Evolutionary conservation across 2,797 vertebrate species (phyloP).

Genomic region (Miichthys miiuy): DNA sequence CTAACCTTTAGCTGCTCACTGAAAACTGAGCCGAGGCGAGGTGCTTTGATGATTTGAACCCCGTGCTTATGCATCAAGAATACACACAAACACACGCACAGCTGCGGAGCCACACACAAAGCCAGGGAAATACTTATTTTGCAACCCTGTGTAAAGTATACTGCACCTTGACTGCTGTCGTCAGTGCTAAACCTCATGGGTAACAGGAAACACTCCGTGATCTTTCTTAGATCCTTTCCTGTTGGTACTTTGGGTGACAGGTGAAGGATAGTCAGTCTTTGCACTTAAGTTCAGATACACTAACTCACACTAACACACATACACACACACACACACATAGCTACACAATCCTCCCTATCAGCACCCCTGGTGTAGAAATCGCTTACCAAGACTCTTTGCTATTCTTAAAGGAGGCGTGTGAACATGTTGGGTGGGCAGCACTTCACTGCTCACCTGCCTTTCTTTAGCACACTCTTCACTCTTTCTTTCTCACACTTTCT

Average conservation of each 20-base stretch:
- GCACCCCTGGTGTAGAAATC: constrained; percentile 59
- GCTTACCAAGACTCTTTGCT: constrained; percentile 74
- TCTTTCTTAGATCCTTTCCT: constrained; percentile 69
- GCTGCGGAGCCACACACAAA: constrained; percentile 48
- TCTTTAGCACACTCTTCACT: constrained; percentile 70
- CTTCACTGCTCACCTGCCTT: constrained; percentile 82
- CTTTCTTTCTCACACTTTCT: constrained; percentile 71
- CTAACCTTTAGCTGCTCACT: constrained; percentile 82
- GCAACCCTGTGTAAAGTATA: constrained; percentile 67
- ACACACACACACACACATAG: constrained; percentile 36
- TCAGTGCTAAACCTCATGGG: constrained; percentile 54
- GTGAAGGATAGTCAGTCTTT: constrained; percentile 61
- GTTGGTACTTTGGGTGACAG: constrained; percentile 66
- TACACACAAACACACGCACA: constrained; percentile 62
- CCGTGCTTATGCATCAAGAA: constrained; percentile 57
- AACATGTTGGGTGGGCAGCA: constrained; percentile 80
- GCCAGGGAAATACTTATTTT: constrained; percentile 57
- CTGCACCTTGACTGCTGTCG: constrained; percentile 55
- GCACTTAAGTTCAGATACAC: constrained; percentile 36
- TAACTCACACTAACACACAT: not conserved
- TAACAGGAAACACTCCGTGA: constrained; percentile 64
- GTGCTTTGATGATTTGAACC: constrained; percentile 77
- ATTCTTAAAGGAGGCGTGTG: constrained; percentile 77
- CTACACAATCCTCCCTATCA: constrained; percentile 63
- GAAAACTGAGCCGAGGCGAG: constrained; percentile 78